Conservation (phyloP, 2,888 invertebrate species). For the Serrognathus titanus region DNA sequence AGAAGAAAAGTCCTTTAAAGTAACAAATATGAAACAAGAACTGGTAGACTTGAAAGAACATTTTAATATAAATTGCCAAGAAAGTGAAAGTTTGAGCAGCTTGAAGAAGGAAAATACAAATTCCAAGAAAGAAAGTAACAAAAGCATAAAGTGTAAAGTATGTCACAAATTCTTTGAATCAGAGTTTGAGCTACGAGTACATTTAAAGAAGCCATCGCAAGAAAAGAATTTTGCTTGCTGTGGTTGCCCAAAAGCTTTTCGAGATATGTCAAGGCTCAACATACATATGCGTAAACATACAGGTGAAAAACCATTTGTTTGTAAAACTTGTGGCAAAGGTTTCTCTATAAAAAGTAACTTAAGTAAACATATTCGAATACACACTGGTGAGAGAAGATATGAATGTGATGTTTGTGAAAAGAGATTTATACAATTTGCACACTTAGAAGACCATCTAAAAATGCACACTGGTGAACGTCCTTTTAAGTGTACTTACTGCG, state of each 20-base stretch:
- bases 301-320: constrained; percentile 43
- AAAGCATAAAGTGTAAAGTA: constrained; percentile 32
- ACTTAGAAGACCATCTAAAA: constrained; percentile 42
- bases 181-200: constrained; percentile 29
- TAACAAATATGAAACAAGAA: too few relatives aligned
- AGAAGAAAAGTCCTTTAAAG: too few relatives aligned
- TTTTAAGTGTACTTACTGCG: constrained; percentile 38
- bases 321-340: constrained; percentile 37
- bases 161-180: constrained; percentile 32
- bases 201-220: constrained; percentile 30
- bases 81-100: too few relatives aligned
- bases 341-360: constrained; percentile 45
- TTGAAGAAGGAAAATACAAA: too few relatives aligned
- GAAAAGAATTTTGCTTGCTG: constrained; percentile 37
- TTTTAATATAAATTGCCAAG: too few relatives aligned
- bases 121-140: too few relatives aligned
- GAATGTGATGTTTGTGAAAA: constrained; percentile 39
- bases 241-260: constrained; percentile 38
- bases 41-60: too few relatives aligned
- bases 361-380: constrained; percentile 42
- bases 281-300: constrained; percentile 42
- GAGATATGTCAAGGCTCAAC: constrained; percentile 41
- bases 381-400: constrained; percentile 36
- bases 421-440: constrained; percentile 43
- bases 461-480: constrained; percentile 42